phyloP scores from a whole-genome alignment of 23 tunicate species.

The Oikopleura albicans region DNA sequence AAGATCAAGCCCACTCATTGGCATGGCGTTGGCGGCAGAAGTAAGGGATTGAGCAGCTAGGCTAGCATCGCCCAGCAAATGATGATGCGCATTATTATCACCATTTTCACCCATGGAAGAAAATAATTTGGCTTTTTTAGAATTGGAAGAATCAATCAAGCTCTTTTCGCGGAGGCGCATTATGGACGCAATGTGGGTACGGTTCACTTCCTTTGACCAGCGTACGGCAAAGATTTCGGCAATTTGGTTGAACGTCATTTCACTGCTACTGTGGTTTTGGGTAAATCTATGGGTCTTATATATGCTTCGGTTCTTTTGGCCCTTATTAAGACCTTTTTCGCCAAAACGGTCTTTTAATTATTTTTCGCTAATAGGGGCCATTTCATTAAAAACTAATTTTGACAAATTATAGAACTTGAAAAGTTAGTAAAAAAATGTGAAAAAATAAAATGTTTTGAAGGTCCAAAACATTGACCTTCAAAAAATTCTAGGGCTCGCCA shows the following conservation, averaged over 20 bases:
- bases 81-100: not conserved
- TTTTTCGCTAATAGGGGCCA: too few relatives aligned
- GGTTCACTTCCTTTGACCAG: slow-evolving; percentile 2
- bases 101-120: not conserved
- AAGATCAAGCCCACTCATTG: not conserved
- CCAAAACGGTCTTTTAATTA: too few relatives aligned
- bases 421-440: too few relatives aligned
- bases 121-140: slow-evolving; percentile 1
- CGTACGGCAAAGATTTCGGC: slow-evolving; percentile 6
- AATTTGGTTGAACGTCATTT: slow-evolving; percentile 17
- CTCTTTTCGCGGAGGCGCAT: slow-evolving; percentile 13
- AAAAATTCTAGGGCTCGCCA: too few relatives aligned
- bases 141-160: not conserved
- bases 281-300: too few relatives aligned
- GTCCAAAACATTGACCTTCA: too few relatives aligned
- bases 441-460: too few relatives aligned
- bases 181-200: slow-evolving; percentile 5
- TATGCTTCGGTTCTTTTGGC: too few relatives aligned
- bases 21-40: not conserved
- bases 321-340: too few relatives aligned
- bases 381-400: too few relatives aligned
- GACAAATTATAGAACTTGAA: too few relatives aligned
- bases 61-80: not conserved
- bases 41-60: not conserved
- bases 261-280: not conserved